These are phyloP conservation scores for Melopsittacus undulatus DNA, from an alignment of 2,797 vertebrate species.

Conservation along the genomic window DNA sequence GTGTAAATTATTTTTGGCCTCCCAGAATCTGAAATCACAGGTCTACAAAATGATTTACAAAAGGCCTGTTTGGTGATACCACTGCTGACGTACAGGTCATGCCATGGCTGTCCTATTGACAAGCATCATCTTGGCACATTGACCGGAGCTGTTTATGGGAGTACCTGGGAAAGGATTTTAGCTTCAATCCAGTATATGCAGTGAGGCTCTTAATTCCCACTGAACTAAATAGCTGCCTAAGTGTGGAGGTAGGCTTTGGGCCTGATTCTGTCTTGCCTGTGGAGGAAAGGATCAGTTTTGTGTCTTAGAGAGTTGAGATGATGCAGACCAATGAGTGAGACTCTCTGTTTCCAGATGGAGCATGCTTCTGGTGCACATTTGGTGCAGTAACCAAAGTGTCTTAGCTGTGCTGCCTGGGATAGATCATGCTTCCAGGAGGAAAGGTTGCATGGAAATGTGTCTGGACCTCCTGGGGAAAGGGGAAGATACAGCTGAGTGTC, in stretches of 20 bases:
- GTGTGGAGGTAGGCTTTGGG: neutral
- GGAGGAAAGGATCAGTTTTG: neutral
- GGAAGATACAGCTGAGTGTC: neutral
- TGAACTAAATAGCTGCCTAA: neutral
- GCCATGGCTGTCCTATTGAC: neutral
- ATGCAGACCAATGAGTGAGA: neutral
- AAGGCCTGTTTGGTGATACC: neutral
- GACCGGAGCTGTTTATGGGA: neutral
- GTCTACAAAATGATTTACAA: neutral
- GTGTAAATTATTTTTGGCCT: neutral
- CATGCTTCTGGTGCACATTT: neutral
- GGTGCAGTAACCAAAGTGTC: neutral
- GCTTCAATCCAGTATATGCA: neutral
- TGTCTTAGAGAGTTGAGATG: neutral
- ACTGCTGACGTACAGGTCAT: neutral
- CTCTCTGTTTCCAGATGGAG: neutral
- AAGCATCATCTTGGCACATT: neutral
- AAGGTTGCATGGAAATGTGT: neutral
- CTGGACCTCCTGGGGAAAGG: neutral
- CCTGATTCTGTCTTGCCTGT: neutral
- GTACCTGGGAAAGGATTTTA: neutral
- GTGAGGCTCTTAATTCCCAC: neutral
- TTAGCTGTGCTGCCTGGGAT: neutral
- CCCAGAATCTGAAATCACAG: neutral
- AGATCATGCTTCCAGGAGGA: neutral